phyloP scores from a whole-genome alignment of 2,797 vertebrate species.

The Anguilla obscura region DNA sequence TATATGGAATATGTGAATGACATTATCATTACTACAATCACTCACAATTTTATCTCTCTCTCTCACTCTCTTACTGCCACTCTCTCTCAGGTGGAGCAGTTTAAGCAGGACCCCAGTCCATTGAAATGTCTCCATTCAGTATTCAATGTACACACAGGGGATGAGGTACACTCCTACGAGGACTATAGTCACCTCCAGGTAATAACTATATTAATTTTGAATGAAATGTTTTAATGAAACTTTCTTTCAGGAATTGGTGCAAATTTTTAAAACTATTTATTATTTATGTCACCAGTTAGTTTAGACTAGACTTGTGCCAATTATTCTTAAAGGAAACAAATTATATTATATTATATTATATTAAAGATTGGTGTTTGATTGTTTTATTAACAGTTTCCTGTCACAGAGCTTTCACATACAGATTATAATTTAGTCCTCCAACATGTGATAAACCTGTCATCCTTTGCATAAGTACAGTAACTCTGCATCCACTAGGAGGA shows the following conservation, averaged over 20 bases:
- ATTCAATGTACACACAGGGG: slow-evolving; percentile 86
- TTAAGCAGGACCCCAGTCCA: slow-evolving; percentile 93
- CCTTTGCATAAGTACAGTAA: neutral
- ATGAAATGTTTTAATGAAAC: neutral
- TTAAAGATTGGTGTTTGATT: neutral
- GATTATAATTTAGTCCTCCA: neutral
- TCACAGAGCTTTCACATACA: neutral
- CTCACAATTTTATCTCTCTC: neutral
- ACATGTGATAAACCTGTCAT: neutral
- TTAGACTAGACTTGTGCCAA: neutral
- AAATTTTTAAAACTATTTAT: neutral
- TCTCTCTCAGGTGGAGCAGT: slow-evolving; percentile 84
- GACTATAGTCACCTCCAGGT: slow-evolving; percentile 96
- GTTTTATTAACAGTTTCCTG: neutral
- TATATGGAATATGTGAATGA: neutral
- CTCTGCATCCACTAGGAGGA: neutral
- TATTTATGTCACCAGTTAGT: neutral
- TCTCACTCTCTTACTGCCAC: slow-evolving; percentile 24
- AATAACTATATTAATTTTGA: neutral
- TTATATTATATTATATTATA: neutral
- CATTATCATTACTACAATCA: neutral
- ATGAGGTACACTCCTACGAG: slow-evolving; percentile 78
- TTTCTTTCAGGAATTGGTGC: neutral
- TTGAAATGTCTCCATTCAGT: slow-evolving; percentile 90
- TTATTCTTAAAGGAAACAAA: neutral